phyloP scores from a whole-genome alignment of 2,888 invertebrate species.

The Thereva unica region DNA sequence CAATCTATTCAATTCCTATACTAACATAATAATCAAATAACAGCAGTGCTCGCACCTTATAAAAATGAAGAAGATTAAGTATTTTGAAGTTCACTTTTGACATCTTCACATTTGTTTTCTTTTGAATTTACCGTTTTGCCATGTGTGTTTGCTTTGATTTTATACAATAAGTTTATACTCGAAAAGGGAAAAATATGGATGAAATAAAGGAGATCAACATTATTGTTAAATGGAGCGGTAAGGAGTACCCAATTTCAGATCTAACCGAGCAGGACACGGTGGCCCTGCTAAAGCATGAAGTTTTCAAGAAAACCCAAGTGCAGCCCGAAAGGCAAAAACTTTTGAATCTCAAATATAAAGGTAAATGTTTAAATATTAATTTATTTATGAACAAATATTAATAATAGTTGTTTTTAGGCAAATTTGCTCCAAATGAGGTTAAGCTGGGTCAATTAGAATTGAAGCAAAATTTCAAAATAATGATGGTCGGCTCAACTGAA shows the following conservation, averaged over 20 bases:
- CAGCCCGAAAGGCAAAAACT: conserved; percentile 92
- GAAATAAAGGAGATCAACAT: conserved; percentile 59
- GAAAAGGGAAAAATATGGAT: conserved; percentile 39
- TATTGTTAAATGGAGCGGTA: conserved; percentile 91
- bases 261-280: conserved; percentile 80
- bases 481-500: conserved; percentile 97
- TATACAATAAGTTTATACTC: no score
- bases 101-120: no score
- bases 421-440: conserved; percentile 79
- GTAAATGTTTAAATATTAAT: conserved; percentile 59
- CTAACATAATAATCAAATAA: no score
- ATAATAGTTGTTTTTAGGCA: conserved; percentile 64
- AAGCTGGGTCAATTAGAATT: conserved; percentile 75
- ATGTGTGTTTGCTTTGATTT: no score
- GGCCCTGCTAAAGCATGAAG: conserved; percentile 76
- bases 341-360: conserved; percentile 89
- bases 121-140: no score
- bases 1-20: no score
- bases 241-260: conserved; percentile 79
- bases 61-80: no score
- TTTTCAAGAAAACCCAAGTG: conserved; percentile 86
- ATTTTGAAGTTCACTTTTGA: no score
- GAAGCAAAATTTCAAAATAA: conserved; percentile 86
- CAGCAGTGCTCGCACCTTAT: no score
- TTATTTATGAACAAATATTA: conserved; percentile 1